phyloP scores from a whole-genome alignment of 1,140 invertebrate species.

The Atta cephalotes region DNA sequence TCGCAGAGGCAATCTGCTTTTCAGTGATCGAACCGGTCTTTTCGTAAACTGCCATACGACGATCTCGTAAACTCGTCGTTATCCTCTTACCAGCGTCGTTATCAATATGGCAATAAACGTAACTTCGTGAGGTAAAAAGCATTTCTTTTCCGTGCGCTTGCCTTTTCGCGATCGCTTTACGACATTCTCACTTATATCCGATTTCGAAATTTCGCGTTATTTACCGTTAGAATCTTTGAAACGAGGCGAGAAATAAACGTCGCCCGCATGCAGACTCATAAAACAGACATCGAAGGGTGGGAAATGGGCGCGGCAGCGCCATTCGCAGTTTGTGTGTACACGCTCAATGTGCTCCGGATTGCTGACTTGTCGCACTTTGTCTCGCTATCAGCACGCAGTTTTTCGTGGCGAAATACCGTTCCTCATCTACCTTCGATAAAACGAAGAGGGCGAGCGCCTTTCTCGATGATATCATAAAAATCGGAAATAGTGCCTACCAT shows the following conservation, averaged over 20 bases:
- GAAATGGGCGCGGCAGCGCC: slow-evolving; percentile 29
- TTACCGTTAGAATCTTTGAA: slow-evolving; percentile 43
- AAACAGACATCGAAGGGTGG: slow-evolving; percentile 46
- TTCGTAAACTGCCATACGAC: slow-evolving; percentile 16
- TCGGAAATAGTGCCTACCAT: slow-evolving; percentile 30
- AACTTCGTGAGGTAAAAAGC: slow-evolving; percentile 40
- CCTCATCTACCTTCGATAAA: slow-evolving; percentile 21
- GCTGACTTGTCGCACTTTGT: slow-evolving; percentile 55
- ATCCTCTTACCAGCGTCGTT: slow-evolving; percentile 25
- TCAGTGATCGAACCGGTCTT: slow-evolving; percentile 47
- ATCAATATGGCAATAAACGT: slow-evolving; percentile 41
- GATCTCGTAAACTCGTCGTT: slow-evolving; percentile 54
- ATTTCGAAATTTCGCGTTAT: slow-evolving; percentile 50
- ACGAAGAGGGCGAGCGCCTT: background rate
- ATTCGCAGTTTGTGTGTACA: background rate
- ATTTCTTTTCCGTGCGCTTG: background rate
- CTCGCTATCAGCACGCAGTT: slow-evolving; percentile 28
- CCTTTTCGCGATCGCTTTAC: slow-evolving; percentile 41
- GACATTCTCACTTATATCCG: slow-evolving; percentile 31
- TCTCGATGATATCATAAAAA: slow-evolving; percentile 66
- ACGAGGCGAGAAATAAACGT: slow-evolving; percentile 44
- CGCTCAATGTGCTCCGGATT: slow-evolving; percentile 15
- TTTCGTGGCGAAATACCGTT: slow-evolving; percentile 25
- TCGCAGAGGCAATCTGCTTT: slow-evolving; percentile 33
- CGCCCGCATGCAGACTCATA: slow-evolving; percentile 36